Evolutionary conservation across 92 coral and sea anemone species (phyloP), one percentile per base, ranked within the genome.

Genomic region (Parazoanthus swiftii): DNA sequence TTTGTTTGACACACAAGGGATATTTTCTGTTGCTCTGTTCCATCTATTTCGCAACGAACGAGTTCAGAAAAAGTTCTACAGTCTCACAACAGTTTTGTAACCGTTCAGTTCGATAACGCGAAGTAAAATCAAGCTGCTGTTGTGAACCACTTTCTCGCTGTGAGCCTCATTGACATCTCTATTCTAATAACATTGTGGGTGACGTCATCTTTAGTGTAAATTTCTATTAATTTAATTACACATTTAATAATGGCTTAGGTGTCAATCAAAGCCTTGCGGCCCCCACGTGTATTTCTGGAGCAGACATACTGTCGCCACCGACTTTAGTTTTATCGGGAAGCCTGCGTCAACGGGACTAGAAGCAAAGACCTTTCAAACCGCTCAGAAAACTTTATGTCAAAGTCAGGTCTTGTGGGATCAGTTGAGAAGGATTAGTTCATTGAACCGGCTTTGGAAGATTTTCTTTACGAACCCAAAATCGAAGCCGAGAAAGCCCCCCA

Each of bases 231-330:
- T 95, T 91, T 93, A 93, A 95, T 95, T 95, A 93, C 85, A 90
- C 91, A 80, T 91, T 86, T 93, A 90, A 95, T 95, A 93, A 95
- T 93, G 89, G 92, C 86, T 56, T 88, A 93, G 77, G 86, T 91
- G 98, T 93, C 98, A 95, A 93, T 95, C 98, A 95, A 66, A 88
- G 82, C 58, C 50, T 85, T 58, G 93, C 85, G 54, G 88, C 85
- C 87, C 89, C 82, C 98, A 93, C 95, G 98, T 94, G 98, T 91
- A 91, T 91, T 88, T 81, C 89, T 90, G 75, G 77, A 82, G 87
- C 91, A 95, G 98, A 95, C 98, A 88, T 11, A n/a, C 68, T 91
- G 98, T 95, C 98, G 98, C 98, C 98, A 91, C 51, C 66, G 51
- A 78, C 91, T 82, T 88, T 88, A 94, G 90, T 91, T 93, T 29